Conservation (phyloP, 1,140 invertebrate species). For the Lordiphosa collinella region DNA sequence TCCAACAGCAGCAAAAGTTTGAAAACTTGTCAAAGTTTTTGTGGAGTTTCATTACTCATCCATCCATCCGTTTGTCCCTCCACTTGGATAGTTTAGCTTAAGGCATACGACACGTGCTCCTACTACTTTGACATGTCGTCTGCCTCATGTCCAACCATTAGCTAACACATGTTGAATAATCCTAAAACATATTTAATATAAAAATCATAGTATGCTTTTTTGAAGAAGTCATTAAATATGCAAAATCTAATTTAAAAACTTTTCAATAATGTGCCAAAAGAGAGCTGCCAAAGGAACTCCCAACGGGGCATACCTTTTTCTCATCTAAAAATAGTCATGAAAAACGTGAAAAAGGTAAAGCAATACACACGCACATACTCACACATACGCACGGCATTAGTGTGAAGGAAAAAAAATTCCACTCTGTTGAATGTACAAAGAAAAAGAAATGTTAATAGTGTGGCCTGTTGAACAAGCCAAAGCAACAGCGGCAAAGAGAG, state of each 20-base stretch:
- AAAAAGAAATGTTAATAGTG: conserved; percentile 60
- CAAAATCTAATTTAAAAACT: conserved; percentile 40
- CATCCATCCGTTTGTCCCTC: conserved; percentile 4
- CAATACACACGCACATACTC: conserved; percentile 8
- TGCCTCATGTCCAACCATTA: too few species aligned
- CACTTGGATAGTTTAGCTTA: conserved; percentile 14
- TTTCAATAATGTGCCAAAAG: conserved; percentile 42
- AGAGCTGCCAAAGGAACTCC: not conserved
- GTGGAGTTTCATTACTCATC: conserved; percentile 53
- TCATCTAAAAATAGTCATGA: conserved; percentile 48
- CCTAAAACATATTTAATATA: conserved; percentile 5
- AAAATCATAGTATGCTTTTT: too few species aligned
- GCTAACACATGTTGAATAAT: conserved; percentile 42
- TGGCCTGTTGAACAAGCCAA: conserved; percentile 69
- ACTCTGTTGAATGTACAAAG: conserved; percentile 57
- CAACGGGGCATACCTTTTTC: conserved; percentile 6
- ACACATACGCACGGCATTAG: not conserved
- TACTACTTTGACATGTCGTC: too few species aligned
- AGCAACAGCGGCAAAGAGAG: conserved; percentile 45
- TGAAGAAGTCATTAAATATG: conserved; percentile 23
- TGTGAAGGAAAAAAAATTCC: conserved; percentile 43
- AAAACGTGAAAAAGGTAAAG: conserved; percentile 28
- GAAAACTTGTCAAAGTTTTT: conserved; percentile 49
- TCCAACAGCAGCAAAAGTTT: conserved; percentile 27
- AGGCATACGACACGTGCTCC: conserved; percentile 37